phyloP scores from a whole-genome alignment of 2,797 vertebrate genomes.

The Lycodopsis pacificus region DNA sequence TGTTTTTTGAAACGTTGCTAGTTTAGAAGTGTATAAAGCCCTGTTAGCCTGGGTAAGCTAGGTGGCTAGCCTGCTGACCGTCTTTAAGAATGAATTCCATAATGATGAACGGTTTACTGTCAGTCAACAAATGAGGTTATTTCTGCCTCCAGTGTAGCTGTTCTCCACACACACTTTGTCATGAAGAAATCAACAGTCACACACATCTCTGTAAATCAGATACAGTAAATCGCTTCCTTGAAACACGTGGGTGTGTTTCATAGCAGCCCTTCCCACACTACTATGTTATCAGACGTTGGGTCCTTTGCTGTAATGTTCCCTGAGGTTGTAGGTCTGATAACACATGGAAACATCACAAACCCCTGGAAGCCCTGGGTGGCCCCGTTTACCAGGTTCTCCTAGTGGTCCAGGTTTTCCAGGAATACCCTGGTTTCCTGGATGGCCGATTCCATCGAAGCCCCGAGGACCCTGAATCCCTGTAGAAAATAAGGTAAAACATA shows the following conservation, averaged over 20 bases:
- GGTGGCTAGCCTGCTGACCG: background rate
- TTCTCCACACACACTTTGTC: conserved; percentile 35
- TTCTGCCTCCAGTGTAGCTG: conserved; percentile 48
- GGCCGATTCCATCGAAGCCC: conserved; percentile 82
- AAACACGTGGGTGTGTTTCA: conserved; percentile 18
- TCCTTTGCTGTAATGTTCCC: conserved; percentile 87
- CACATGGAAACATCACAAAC: conserved; percentile 85
- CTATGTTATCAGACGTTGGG: conserved; percentile 78
- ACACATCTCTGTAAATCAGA: conserved; percentile 25
- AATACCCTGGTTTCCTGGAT: conserved; percentile 81
- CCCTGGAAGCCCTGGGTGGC: conserved; percentile 79
- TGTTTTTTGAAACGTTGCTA: background rate
- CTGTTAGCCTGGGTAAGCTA: background rate
- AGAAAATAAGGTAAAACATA: background rate
- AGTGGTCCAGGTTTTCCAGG: conserved; percentile 81
- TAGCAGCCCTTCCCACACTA: conserved; percentile 20
- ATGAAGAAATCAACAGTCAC: conserved; percentile 35
- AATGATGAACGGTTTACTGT: conserved; percentile 21
- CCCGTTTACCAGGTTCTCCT: conserved; percentile 82
- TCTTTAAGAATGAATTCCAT: conserved; percentile 31
- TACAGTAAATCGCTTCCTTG: conserved; percentile 50
- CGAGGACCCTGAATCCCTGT: conserved; percentile 83
- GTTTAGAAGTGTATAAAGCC: conserved; percentile 3
- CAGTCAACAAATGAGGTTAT: conserved; percentile 36
- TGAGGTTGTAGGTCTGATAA: conserved; percentile 83